A percentile compares a stretch with the other conserved stretches of the same genome.
Conservation (phyloP, 23 tunicate genomes). For the Phallusia fumigata region DNA sequence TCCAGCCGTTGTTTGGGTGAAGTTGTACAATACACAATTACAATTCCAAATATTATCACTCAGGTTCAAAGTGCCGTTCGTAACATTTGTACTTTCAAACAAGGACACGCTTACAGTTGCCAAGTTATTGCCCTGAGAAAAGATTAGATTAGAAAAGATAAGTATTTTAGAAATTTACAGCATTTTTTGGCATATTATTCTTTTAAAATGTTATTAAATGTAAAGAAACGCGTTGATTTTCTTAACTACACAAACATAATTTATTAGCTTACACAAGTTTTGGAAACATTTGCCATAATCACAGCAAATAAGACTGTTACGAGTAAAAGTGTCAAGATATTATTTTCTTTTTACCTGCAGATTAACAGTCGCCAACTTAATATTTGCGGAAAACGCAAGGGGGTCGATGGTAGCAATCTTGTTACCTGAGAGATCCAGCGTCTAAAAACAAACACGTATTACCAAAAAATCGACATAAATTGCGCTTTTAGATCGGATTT, state of each 20-base stretch:
- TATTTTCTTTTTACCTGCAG: neutral
- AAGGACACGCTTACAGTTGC: neutral
- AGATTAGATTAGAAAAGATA: too few relatives aligned
- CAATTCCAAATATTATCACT: neutral
- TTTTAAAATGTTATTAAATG: too few relatives aligned
- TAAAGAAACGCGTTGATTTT: too few relatives aligned
- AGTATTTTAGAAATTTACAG: too few relatives aligned
- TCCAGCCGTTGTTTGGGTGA: neutral
- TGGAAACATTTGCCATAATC: too few relatives aligned
- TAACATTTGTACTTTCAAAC: neutral
- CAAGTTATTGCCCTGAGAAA: neutral
- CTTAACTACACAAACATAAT: too few relatives aligned
- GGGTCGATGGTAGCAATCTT: neutral
- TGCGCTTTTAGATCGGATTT: too few relatives aligned
- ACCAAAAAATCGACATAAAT: too few relatives aligned
- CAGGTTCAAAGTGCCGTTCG: neutral
- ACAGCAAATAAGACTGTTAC: too few relatives aligned
- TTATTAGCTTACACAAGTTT: too few relatives aligned
- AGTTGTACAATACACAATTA: neutral
- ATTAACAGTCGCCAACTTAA: neutral
- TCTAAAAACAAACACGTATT: neutral
- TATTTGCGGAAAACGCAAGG: neutral
- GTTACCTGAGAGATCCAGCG: neutral
- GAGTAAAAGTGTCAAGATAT: too few relatives aligned
- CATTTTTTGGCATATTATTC: too few relatives aligned